Conservation (phyloP, 1,140 invertebrate species). For the Dinoponera quadriceps region DNA sequence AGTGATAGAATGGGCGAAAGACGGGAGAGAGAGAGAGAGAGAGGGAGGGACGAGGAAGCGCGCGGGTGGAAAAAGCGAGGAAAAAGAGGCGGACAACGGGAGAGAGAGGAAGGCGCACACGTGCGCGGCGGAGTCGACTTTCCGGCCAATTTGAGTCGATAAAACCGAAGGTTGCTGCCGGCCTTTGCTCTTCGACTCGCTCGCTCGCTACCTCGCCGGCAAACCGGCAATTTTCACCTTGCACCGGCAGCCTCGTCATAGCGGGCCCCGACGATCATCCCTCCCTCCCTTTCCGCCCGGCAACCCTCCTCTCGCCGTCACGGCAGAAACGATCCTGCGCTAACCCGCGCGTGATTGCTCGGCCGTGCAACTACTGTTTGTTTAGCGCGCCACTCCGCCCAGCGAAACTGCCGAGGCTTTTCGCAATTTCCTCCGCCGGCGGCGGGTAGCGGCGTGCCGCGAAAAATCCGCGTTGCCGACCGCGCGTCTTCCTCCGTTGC, state of each 20-base stretch:
- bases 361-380: constrained; percentile 78
- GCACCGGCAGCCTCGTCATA: constrained; percentile 55
- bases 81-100: not conserved
- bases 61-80: not conserved
- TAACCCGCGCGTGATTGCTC: constrained; percentile 63
- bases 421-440: constrained; percentile 62
- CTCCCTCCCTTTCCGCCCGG: constrained; percentile 7
- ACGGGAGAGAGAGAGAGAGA: not conserved
- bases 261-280: constrained; percentile 62
- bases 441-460: not conserved
- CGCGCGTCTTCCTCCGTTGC: not conserved
- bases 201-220: constrained; percentile 25
- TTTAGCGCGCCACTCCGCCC: constrained; percentile 72
- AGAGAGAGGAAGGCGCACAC: constrained; percentile 56
- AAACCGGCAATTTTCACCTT: constrained; percentile 80
- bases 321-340: constrained; percentile 50
- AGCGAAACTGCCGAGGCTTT: constrained; percentile 61
- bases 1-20: too few species aligned
- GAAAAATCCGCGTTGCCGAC: constrained; percentile 26
- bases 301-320: not conserved
- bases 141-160: constrained; percentile 78
- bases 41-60: not conserved
- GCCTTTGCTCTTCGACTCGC: constrained; percentile 44
- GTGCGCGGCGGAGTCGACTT: constrained; percentile 64
- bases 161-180: constrained; percentile 72